Percentiles rank a stretch among this genome's conserved stretches.
Evolutionary conservation across 2,797 vertebrate species (phyloP).

Genomic region (Oophaga sylvatica): DNA sequence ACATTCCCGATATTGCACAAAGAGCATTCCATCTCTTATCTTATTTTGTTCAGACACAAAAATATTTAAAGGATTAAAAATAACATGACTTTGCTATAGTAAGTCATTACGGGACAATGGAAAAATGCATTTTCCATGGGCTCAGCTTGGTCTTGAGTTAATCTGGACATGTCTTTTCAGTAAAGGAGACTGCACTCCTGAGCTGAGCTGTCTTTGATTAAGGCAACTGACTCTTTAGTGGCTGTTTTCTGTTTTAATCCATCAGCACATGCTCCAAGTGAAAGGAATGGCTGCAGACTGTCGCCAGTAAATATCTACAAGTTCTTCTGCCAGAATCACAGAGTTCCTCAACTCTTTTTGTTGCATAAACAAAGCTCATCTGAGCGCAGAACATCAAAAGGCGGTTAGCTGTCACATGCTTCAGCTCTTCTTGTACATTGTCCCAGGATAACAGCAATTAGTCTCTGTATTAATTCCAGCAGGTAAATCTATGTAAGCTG

Average conservation of each 20-base stretch:
- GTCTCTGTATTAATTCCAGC: slow-evolving; percentile 53
- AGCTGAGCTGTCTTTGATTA: slow-evolving; percentile 56
- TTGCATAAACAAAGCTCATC: slow-evolving; percentile 62
- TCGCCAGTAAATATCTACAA: slow-evolving; percentile 63
- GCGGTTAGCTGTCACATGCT: slow-evolving; percentile 50
- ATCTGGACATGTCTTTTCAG: slow-evolving; percentile 58
- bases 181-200: slow-evolving; percentile 37
- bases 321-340: slow-evolving; percentile 61
- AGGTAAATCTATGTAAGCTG: slow-evolving; percentile 54
- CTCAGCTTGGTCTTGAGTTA: slow-evolving; percentile 31
- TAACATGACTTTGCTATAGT: slow-evolving; percentile 57
- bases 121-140: slow-evolving; percentile 34
- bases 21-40: slow-evolving; percentile 65
- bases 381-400: slow-evolving; percentile 60
- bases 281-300: slow-evolving; percentile 56
- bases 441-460: slow-evolving; percentile 56
- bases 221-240: slow-evolving; percentile 57
- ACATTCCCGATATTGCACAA: slow-evolving; percentile 60
- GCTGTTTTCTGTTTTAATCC: slow-evolving; percentile 62
- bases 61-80: slow-evolving; percentile 64
- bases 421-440: slow-evolving; percentile 47
- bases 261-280: slow-evolving; percentile 62
- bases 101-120: slow-evolving; percentile 48
- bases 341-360: slow-evolving; percentile 47
- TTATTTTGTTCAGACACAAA: slow-evolving; percentile 60